phyloP scores from a whole-genome alignment of 2,888 invertebrate genomes.

The Drosophila robusta region DNA sequence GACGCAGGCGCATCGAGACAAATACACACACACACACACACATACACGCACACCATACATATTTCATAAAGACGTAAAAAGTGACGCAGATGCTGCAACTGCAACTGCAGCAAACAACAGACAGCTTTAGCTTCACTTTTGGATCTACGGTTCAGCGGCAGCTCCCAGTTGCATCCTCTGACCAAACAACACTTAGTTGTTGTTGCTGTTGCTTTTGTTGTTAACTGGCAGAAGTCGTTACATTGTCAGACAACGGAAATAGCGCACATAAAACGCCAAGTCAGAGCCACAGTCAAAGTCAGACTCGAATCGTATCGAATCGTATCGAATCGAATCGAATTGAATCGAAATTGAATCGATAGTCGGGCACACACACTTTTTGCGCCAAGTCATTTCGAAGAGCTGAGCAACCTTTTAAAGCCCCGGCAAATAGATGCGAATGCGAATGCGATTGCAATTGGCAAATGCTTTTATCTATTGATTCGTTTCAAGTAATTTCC shows the following conservation, averaged over 20 bases:
- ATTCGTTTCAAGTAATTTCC: slow-evolving; percentile 71
- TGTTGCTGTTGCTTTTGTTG: slow-evolving; percentile 28
- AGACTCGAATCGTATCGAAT: slow-evolving; percentile 35
- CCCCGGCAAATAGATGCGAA: slow-evolving; percentile 9
- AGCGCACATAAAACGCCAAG: slow-evolving; percentile 67
- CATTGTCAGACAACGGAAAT: slow-evolving; percentile 74
- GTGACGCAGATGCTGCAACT: slow-evolving; percentile 51
- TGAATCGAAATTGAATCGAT: slow-evolving; percentile 17
- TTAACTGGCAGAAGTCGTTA: slow-evolving; percentile 68
- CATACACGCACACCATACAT: slow-evolving; percentile 33
- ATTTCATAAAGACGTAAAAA: slow-evolving; percentile 55
- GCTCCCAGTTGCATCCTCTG: slow-evolving; percentile 27
- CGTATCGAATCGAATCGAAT: slow-evolving; percentile 25
- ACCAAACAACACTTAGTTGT: slow-evolving; percentile 24
- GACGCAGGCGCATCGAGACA: slow-evolving; percentile 58
- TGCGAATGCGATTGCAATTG: slow-evolving; percentile 64
- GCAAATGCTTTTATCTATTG: slow-evolving; percentile 70
- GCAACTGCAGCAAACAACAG: slow-evolving; percentile 34
- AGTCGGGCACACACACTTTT: slow-evolving; percentile 32
- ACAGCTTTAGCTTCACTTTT: slow-evolving; percentile 14
- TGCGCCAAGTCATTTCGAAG: slow-evolving; percentile 44
- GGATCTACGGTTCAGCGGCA: slow-evolving; percentile 12
- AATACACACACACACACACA: slow-evolving; percentile 22
- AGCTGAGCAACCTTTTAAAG: slow-evolving; percentile 23
- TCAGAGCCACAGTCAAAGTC: slow-evolving; percentile 35